These are phyloP conservation scores for Lithobates sylvaticus DNA, from an alignment of 2,797 vertebrate genomes.

Conservation along the genomic window DNA sequence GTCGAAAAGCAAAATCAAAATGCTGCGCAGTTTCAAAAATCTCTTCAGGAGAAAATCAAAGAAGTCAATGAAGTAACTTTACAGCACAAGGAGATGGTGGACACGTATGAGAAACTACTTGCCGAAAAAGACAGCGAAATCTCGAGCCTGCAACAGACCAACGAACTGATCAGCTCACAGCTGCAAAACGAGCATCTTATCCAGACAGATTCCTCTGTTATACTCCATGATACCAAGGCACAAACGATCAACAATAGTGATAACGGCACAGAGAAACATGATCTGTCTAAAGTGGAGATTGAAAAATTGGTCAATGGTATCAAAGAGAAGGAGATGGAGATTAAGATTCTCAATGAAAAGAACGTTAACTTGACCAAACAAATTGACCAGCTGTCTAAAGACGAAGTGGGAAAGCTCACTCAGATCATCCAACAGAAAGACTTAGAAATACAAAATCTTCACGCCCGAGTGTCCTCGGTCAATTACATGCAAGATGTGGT, in stretches of 20 bases:
- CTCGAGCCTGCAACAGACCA: slow-evolving; percentile 79
- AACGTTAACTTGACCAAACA: slow-evolving; percentile 88
- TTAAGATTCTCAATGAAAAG: slow-evolving; percentile 92
- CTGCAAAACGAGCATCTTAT: slow-evolving; percentile 74
- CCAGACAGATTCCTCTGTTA: slow-evolving; percentile 80
- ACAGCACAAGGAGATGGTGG: slow-evolving; percentile 86
- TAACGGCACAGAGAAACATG: slow-evolving; percentile 95
- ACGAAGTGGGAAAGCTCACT: slow-evolving; percentile 92
- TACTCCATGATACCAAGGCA: slow-evolving; percentile 91
- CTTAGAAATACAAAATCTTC: slow-evolving; percentile 92
- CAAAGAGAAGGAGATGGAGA: slow-evolving; percentile 95
- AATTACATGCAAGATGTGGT: slow-evolving; percentile 84
- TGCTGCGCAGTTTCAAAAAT: slow-evolving; percentile 81
- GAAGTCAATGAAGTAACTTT: slow-evolving; percentile 86
- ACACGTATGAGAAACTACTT: slow-evolving; percentile 84
- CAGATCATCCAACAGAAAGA: slow-evolving; percentile 94
- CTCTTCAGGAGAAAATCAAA: slow-evolving; percentile 83
- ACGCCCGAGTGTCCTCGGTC: slow-evolving; percentile 82
- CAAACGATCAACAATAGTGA: slow-evolving; percentile 84
- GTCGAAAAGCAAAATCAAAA: slow-evolving; percentile 86
- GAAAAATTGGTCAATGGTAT: slow-evolving; percentile 91
- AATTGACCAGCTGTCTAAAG: slow-evolving; percentile 91
- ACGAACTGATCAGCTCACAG: slow-evolving; percentile 81
- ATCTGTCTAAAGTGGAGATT: slow-evolving; percentile 94
- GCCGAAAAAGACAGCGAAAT: slow-evolving; percentile 91